These are phyloP conservation scores for Ferrisia virgata DNA, from an alignment of 2,888 invertebrate species.

Conservation along the genomic window DNA sequence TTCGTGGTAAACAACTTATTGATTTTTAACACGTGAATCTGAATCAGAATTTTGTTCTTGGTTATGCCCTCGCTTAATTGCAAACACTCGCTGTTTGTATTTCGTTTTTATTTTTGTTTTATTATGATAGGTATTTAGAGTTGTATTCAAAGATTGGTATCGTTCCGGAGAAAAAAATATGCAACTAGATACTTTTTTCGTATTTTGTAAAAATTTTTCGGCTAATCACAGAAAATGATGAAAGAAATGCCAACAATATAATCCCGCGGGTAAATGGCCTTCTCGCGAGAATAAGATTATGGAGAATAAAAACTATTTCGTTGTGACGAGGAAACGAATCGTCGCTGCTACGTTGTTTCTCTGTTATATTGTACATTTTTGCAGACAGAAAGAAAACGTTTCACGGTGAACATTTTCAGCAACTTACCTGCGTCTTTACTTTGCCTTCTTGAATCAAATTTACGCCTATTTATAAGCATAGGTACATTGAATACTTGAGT, in stretches of 20 bases:
- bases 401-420: neutral
- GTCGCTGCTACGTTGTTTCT: neutral
- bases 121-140: too few relatives aligned
- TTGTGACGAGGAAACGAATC: conserved; percentile 18
- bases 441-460: neutral
- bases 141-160: too few relatives aligned
- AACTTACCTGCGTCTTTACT: neutral
- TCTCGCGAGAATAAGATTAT: neutral
- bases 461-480: neutral
- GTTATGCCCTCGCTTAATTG: too few relatives aligned
- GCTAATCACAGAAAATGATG: conserved; percentile 17
- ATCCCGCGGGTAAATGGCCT: conserved; percentile 35
- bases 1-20: too few relatives aligned
- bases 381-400: neutral
- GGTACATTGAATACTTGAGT: too few relatives aligned
- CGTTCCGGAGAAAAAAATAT: too few relatives aligned
- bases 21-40: too few relatives aligned
- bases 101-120: too few relatives aligned
- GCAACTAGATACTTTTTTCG: too few relatives aligned
- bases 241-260: conserved; percentile 23
- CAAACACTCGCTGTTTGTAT: too few relatives aligned
- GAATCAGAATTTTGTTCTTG: too few relatives aligned
- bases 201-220: neutral
- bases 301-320: neutral
- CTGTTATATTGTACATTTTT: neutral